Conservation (phyloP, 1,140 invertebrate genomes). For the Lethocerus indicus region DNA sequence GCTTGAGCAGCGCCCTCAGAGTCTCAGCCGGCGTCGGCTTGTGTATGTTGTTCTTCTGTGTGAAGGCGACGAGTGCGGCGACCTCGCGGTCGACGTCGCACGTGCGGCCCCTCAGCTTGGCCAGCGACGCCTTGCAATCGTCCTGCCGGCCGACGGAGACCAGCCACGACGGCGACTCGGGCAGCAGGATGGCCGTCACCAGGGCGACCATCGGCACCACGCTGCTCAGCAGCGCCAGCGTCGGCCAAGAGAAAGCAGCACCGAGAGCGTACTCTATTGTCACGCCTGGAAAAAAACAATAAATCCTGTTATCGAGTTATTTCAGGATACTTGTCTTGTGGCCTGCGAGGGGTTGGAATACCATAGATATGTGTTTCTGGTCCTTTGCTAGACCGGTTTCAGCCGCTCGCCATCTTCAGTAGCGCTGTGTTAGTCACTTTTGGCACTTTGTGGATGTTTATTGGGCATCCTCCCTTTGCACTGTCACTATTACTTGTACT, state of each 20-base stretch:
- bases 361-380: too few relatives aligned
- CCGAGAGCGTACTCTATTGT: slow-evolving; percentile 40
- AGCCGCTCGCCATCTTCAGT: too few relatives aligned
- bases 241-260: slow-evolving; percentile 36
- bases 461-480: too few relatives aligned
- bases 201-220: slow-evolving; percentile 37
- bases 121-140: slow-evolving; percentile 37
- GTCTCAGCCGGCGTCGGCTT: slow-evolving; percentile 26
- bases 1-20: slow-evolving; percentile 34
- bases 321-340: too few relatives aligned
- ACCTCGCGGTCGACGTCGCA: slow-evolving; percentile 44
- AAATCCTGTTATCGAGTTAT: neutral
- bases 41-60: slow-evolving; percentile 38
- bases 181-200: slow-evolving; percentile 39
- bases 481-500: too few relatives aligned
- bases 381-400: too few relatives aligned
- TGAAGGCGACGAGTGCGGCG: slow-evolving; percentile 38
- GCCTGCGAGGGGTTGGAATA: too few relatives aligned
- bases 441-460: too few relatives aligned
- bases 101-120: slow-evolving; percentile 34
- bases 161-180: slow-evolving; percentile 54
- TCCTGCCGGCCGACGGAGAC: slow-evolving; percentile 40
- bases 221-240: slow-evolving; percentile 37
- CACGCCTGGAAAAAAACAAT: slow-evolving; percentile 18
- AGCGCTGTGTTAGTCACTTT: too few relatives aligned